phyloP scores from a whole-genome alignment of 2,797 vertebrate genomes.

The Macropodus opercularis region DNA sequence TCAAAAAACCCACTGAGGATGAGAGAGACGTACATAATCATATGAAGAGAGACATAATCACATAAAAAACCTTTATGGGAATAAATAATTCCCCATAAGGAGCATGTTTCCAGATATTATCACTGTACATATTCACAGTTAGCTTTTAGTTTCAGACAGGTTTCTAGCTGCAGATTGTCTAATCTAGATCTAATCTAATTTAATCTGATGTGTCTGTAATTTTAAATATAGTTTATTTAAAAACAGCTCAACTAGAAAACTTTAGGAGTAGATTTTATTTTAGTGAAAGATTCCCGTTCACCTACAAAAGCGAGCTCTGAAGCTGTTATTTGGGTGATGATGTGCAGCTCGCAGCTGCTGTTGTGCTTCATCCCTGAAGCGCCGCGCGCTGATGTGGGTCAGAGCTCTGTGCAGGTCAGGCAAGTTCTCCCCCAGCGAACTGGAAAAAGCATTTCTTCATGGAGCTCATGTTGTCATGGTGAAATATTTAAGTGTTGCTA shows the following conservation, averaged over 20 bases:
- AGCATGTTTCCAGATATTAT: not conserved
- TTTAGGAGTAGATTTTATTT: too few relatives aligned
- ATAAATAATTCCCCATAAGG: not conserved
- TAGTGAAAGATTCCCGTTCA: not conserved
- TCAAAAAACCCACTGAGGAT: conserved; percentile 13
- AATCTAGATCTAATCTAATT: too few relatives aligned
- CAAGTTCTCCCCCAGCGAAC: not conserved
- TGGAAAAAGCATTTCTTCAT: not conserved
- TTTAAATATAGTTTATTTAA: too few relatives aligned
- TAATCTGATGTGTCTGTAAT: too few relatives aligned
- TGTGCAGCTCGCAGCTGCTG: not conserved
- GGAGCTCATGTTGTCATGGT: not conserved
- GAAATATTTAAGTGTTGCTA: not conserved
- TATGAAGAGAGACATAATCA: too few relatives aligned
- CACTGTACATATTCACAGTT: not conserved
- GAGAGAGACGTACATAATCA: not conserved
- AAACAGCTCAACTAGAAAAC: too few relatives aligned
- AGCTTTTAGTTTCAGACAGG: not conserved
- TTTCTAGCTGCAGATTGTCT: not conserved
- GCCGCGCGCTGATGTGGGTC: not conserved
- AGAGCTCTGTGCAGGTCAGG: not conserved
- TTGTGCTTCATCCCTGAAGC: not conserved
- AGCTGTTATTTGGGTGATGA: not conserved
- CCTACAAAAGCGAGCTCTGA: not conserved
- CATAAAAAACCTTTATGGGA: not conserved